Evolutionary conservation across 2,113 vertebrate species (phyloP).

Genomic region (Rhinogobius similis): DNA sequence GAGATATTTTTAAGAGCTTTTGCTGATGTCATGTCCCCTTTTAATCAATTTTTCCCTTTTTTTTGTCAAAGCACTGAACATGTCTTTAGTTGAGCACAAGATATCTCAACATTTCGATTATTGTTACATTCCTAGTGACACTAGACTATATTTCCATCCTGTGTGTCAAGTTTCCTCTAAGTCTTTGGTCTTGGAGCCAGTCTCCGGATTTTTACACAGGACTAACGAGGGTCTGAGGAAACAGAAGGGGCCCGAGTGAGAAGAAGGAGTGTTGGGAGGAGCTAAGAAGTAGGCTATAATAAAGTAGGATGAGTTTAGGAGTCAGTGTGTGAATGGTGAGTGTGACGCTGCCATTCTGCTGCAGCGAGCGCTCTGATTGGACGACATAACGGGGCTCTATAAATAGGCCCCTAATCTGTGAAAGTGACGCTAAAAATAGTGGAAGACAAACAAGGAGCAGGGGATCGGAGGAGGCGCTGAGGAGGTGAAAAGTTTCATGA

Average conservation of each 20-base stretch:
- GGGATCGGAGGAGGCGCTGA: constrained; percentile 15
- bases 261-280: constrained; percentile 35
- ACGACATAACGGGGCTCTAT: constrained; percentile 56
- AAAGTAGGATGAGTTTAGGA: constrained; percentile 24
- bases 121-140: constrained; percentile 1
- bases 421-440: constrained; percentile 71
- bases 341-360: constrained; percentile 55
- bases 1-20: no score
- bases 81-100: no score
- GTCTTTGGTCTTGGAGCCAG: constrained; percentile 42
- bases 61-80: no score
- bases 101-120: no score
- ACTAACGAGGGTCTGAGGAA: background rate
- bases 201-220: constrained; percentile 28
- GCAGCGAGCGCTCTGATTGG: constrained; percentile 59
- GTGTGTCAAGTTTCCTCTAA: constrained; percentile 66
- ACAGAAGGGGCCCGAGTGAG: constrained; percentile 4
- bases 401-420: constrained; percentile 70
- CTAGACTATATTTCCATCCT: constrained; percentile 41
- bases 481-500: constrained; percentile 7
- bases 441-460: constrained; percentile 35
- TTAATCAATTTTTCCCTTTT: no score
- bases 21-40: no score
- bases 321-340: constrained; percentile 49
- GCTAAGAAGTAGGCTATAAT: constrained; percentile 18